phyloP scores from a whole-genome alignment of 2,113 vertebrate species.

The Lepus timidus region DNA sequence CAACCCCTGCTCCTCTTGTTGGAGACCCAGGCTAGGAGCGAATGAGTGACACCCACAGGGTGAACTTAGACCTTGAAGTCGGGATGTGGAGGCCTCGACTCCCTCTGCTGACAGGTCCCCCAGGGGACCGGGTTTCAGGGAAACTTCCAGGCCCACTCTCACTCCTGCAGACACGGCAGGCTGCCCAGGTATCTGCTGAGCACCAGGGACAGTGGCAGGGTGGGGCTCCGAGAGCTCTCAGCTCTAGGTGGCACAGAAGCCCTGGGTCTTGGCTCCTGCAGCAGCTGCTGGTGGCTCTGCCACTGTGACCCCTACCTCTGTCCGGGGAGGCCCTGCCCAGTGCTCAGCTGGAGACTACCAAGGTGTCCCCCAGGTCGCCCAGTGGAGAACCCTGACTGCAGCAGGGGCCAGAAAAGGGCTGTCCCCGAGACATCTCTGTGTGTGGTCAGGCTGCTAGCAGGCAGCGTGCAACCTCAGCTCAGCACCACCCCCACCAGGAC shows the following conservation, averaged over 20 bases:
- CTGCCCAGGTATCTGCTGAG: rapidly evolving
- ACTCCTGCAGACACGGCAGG: not conserved
- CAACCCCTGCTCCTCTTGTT: not conserved
- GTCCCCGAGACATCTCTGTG: not conserved
- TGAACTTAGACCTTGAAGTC: not conserved
- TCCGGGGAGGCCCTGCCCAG: not conserved
- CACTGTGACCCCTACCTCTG: rapidly evolving
- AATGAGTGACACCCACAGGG: no score
- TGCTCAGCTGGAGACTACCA: not conserved
- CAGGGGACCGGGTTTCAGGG: not conserved
- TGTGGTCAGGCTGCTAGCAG: not conserved
- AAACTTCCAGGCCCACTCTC: not conserved
- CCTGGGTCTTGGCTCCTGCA: not conserved
- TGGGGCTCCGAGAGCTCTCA: rapidly evolving
- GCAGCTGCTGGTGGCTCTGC: not conserved
- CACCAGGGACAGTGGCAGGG: not conserved
- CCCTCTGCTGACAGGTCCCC: not conserved
- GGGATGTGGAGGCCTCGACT: not conserved
- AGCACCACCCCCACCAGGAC: not conserved
- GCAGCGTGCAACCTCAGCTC: not conserved
- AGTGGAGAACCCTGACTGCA: slow-evolving; percentile 5
- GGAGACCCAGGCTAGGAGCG: not conserved
- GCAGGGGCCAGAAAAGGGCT: not conserved
- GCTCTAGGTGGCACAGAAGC: not conserved
- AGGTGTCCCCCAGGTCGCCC: not conserved